Percentiles rank a stretch among this genome's conserved stretches.
phyloP scores from a whole-genome alignment of 2,888 invertebrate species.

The Congeria kusceri region DNA sequence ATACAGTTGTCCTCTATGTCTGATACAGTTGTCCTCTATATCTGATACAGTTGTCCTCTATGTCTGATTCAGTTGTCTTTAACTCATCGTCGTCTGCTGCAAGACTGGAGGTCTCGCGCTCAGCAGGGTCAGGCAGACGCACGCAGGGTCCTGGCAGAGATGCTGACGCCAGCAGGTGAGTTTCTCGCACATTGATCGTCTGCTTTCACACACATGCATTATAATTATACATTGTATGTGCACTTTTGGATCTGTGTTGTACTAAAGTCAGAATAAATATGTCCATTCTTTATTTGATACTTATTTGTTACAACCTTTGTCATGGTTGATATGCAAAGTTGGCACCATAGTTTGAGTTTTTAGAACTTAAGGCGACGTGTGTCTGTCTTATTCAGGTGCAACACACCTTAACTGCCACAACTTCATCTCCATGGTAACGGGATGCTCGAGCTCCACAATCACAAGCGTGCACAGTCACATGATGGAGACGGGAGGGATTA shows the following conservation, averaged over 20 bases:
- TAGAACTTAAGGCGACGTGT: too few relatives aligned
- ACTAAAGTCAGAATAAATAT: too few relatives aligned
- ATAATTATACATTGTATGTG: too few relatives aligned
- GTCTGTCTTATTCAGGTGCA: slow-evolving; percentile 77
- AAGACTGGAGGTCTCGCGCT: slow-evolving; percentile 81
- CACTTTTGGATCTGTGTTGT: too few relatives aligned
- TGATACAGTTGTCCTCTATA: too few relatives aligned
- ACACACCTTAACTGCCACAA: slow-evolving; percentile 81
- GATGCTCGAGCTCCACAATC: slow-evolving; percentile 81
- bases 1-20: too few relatives aligned
- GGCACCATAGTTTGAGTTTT: too few relatives aligned
- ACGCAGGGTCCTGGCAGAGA: slow-evolving; percentile 83
- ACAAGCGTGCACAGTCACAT: slow-evolving; percentile 80
- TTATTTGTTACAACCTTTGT: too few relatives aligned
- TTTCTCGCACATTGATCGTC: too few relatives aligned
- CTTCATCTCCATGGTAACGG: slow-evolving; percentile 83
- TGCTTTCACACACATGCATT: too few relatives aligned
- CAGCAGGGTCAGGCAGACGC: slow-evolving; percentile 79
- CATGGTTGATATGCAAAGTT: too few relatives aligned
- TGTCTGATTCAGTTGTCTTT: slow-evolving; percentile 71
- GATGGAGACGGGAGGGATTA: slow-evolving; percentile 77
- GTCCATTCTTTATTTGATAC: too few relatives aligned
- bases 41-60: not conserved
- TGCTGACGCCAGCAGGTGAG: slow-evolving; percentile 83
- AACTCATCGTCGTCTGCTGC: slow-evolving; percentile 66